Percentiles rank a stretch among this genome's conserved stretches.
Conservation (phyloP, 2,113 vertebrate genomes). For the rabbit (Oryctolagus cuniculus) region DNA sequence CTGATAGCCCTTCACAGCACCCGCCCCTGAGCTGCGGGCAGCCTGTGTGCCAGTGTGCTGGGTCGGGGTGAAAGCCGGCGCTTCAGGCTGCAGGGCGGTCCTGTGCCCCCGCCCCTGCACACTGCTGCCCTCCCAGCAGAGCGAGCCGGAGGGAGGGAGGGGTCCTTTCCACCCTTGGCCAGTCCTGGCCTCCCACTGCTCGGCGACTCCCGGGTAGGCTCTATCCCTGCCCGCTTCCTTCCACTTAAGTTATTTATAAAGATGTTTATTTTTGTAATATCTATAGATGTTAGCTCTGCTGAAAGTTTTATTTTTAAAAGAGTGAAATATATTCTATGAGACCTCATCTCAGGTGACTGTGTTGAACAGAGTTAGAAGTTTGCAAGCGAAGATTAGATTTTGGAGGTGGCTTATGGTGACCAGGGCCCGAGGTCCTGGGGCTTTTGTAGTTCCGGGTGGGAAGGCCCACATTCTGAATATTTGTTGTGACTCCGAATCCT, state of each 20-base stretch:
- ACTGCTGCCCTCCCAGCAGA: background rate
- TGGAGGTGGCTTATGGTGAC: background rate
- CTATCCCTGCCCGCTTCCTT: constrained; percentile 80
- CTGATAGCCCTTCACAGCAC: background rate
- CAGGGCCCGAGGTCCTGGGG: background rate
- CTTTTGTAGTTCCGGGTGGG: background rate
- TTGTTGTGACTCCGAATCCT: background rate
- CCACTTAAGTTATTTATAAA: constrained; percentile 97
- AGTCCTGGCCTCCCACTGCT: background rate
- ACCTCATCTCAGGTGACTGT: constrained; percentile 81
- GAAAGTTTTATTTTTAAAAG: constrained; percentile 98
- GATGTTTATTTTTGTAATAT: constrained; percentile 98
- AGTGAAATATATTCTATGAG: constrained; percentile 96
- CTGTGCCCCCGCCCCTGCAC: background rate
- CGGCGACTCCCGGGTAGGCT: background rate
- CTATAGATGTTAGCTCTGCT: constrained; percentile 94
- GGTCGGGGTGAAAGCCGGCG: constrained; percentile 30
- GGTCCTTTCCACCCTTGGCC: background rate
- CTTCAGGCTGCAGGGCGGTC: constrained; percentile 56
- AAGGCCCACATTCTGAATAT: background rate
- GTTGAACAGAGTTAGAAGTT: background rate
- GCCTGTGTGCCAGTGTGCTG: background rate
- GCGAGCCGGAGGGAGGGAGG: constrained; percentile 19
- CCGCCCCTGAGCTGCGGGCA: background rate
- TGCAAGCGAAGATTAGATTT: background rate